Evolutionary conservation across 2,888 invertebrate species (phyloP), one percentile per base, ranked within the genome.

Genomic region (Scaptomyza tumidula): DNA sequence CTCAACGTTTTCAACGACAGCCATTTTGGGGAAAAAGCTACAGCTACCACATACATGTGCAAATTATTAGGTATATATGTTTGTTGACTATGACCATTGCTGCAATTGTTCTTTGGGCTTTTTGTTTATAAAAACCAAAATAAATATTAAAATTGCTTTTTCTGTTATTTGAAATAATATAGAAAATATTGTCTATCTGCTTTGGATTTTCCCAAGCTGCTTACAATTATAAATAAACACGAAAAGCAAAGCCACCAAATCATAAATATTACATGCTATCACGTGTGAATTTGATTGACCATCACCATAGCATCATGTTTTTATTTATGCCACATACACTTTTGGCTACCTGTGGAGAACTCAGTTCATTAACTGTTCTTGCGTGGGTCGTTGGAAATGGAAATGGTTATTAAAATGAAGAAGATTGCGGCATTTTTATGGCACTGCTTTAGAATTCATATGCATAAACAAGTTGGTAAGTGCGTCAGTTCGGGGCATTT

Each of bases 251-350:
- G 67, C 76, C 72, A 41, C 13, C 31, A 61, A 58, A 76, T 69
- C 74, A 73, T 82, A 82, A 78, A 84, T 73, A 75, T 66, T 72
- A 76, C 59, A 66, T 19, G 64, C 62, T 65, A 75, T 85, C 85
- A 85, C 86, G 85, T 86, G 82, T 79, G 54, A 37, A 14, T 41
- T 41, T 70, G 66, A 77, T 80, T 75, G 71, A 57, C 61, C 71
- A 77, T 71, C 63, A 19, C 19, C 19, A 70, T 71, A 29, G 33
- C 9, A 50, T 55, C 65, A 69, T 65, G 82, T 80, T 76, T 82
- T 81, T 81, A 75, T 63, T 43, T 68, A 53, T 37, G 52, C 19
- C 39, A 9, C 41, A 66, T 33, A 53, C 71, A 44, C 62, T 57
- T 68, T 54, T 41, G 49, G 24, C 78, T 75, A 80, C 79, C 83